Base-by-base conservation (phyloP, 2,888 invertebrate genomes). In the Mesochorus sp. region DNA sequence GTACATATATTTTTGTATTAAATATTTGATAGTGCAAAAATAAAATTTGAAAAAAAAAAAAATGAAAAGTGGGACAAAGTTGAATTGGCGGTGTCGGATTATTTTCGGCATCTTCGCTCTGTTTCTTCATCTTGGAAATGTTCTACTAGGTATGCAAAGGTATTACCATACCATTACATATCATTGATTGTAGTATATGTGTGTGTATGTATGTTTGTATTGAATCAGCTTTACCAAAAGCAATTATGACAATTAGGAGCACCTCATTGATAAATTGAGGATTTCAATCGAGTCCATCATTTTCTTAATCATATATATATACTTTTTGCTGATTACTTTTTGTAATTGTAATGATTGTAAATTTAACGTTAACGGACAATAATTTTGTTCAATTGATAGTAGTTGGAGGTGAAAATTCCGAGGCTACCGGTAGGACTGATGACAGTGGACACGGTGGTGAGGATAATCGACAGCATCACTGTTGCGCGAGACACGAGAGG, bases 401-500 rank as follows among this genome's bases (percentile, higher is more conserved):
- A 77, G 81, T 57, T 2, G 44, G 44, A 2, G 81, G 78, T 51
- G 78, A 80, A 61, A 57, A 71, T 49, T 66, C 67, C 28, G 68
- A 67, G 53, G 39, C 57, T 3, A 59, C 55, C 21, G 68, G 67
- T 24, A 44, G 19, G 8, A 44, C 62, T 17, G 70, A 76, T 4
- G 72, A 70, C 8, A 76, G 42, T 24, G 77, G 62, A 51, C 77
- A 72, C 39, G 61, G 51, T 5, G 73, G 67, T 37, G 76, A 81
- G 26, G 76, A 78, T 10, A 55, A 62, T 19, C 78, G 80, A 26
- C 84, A 85, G 44, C 84, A 81, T 71, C 79, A 82, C 34, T 90
- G 90, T 80, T 90, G 90, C 59, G 88, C 89, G 4, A 87, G 88
- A 71, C 88, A 90, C 51, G 86, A 87, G 75, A 89, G 85, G 82